phyloP scores from a whole-genome alignment of 2,888 invertebrate species.

The Heliconius charithonia region DNA sequence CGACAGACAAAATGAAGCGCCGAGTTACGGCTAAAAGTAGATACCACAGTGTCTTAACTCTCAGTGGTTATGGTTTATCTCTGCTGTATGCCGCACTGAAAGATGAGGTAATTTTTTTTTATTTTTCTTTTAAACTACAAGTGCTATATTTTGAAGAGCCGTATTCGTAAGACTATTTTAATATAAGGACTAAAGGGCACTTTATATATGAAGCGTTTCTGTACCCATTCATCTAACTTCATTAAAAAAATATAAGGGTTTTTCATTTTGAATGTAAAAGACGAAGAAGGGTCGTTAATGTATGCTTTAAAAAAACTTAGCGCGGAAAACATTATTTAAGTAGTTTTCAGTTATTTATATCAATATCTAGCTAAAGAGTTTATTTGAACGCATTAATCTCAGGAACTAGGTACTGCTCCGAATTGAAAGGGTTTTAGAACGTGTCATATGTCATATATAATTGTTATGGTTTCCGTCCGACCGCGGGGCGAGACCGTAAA shows the following conservation, averaged over 20 bases:
- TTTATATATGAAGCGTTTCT: not conserved
- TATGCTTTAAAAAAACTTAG: not conserved
- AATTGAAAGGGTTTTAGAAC: no score
- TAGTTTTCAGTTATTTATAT: not conserved
- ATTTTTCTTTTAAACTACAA: not conserved
- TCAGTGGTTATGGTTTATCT: not conserved
- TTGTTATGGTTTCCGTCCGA: no score
- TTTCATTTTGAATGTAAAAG: not conserved
- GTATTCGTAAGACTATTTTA: not conserved
- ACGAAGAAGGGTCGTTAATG: not conserved
- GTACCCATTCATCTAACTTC: slow-evolving; percentile 6
- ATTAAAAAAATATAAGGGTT: not conserved
- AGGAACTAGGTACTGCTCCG: no score
- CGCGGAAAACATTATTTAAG: not conserved
- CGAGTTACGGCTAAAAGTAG: no score
- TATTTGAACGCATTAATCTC: no score
- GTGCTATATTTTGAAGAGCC: not conserved
- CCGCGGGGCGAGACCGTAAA: no score
- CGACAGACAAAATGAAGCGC: no score
- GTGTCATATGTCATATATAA: no score
- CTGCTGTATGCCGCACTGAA: no score
- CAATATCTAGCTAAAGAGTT: no score
- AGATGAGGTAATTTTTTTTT: not conserved
- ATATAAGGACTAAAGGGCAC: not conserved
- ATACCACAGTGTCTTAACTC: not conserved